Percentiles rank a stretch among this genome's conserved stretches.
Evolutionary conservation across 2,797 vertebrate species (phyloP).

Genomic region (Pipistrellus pygmaeus): DNA sequence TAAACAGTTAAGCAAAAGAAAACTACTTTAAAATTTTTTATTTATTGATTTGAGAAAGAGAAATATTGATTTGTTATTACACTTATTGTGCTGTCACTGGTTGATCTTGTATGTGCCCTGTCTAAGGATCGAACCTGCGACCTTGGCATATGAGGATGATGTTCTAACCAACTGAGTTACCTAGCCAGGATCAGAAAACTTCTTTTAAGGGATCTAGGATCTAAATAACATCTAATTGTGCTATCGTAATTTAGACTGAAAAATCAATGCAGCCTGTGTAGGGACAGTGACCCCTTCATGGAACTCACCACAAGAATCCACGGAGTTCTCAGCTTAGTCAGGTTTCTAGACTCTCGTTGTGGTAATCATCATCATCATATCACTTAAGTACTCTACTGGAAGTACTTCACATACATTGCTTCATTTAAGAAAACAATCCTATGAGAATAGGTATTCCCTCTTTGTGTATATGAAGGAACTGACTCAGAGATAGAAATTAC

Average conservation of each 20-base stretch:
- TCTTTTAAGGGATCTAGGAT: neutral
- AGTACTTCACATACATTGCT: neutral
- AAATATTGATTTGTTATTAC: neutral
- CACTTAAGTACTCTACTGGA: neutral
- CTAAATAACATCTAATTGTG: neutral
- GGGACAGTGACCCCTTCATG: neutral
- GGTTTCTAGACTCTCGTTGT: neutral
- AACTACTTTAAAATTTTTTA: neutral
- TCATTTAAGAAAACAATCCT: slow-evolving; percentile 37
- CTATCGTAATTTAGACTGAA: neutral
- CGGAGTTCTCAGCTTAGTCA: neutral
- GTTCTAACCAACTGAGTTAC: neutral
- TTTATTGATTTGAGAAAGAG: neutral
- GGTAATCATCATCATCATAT: neutral
- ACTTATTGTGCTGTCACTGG: neutral
- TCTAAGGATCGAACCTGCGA: neutral
- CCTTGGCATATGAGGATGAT: neutral
- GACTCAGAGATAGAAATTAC: neutral
- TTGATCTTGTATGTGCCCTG: neutral
- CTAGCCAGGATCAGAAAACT: neutral
- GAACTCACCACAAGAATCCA: neutral
- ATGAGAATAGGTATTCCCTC: neutral
- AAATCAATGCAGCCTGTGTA: neutral
- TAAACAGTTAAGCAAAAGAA: neutral
- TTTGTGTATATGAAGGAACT: slow-evolving; percentile 2